Percentiles rank a stretch among this genome's conserved stretches.
Evolutionary conservation across 2,797 vertebrate species (phyloP).

Genomic region (Gallinago solitaria): DNA sequence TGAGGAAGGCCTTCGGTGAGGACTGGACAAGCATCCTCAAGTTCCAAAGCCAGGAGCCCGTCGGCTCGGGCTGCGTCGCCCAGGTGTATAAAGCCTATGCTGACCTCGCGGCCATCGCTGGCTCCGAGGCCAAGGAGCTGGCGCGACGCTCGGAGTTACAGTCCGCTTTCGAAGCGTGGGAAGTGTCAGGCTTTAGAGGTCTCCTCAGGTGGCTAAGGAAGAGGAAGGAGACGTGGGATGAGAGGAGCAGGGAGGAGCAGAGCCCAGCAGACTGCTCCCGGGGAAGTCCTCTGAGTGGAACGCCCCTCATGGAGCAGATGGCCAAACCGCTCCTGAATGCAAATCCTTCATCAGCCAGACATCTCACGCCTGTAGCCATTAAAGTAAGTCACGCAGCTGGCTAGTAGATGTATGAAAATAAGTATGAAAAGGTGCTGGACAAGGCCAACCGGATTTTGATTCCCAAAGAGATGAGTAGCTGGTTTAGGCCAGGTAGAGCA

Average conservation of each 20-base stretch:
- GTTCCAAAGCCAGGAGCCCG: constrained; percentile 86
- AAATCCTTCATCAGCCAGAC: constrained; percentile 43
- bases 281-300: neutral
- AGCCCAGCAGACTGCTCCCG: neutral
- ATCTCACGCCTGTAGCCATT: constrained; percentile 87
- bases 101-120: constrained; percentile 73
- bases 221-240: neutral
- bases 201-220: constrained; percentile 48
- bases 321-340: neutral
- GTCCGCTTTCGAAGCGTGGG: constrained; percentile 82
- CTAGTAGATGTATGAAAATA: neutral
- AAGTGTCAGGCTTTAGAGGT: constrained; percentile 77
- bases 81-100: constrained; percentile 92
- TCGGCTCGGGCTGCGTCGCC: constrained; percentile 92
- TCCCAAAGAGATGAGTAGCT: neutral
- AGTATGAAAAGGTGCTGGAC: neutral
- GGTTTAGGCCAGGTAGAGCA: neutral
- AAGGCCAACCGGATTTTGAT: neutral
- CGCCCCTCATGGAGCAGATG: neutral
- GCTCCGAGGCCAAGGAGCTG: constrained; percentile 71
- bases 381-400: constrained; percentile 81
- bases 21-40: constrained; percentile 81
- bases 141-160: constrained; percentile 61
- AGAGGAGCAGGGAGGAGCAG: neutral
- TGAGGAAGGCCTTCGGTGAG: constrained; percentile 87